These are phyloP conservation scores for Tauraco hartlaubi DNA, from an alignment of 2,797 vertebrate species.

Conservation along the genomic window DNA sequence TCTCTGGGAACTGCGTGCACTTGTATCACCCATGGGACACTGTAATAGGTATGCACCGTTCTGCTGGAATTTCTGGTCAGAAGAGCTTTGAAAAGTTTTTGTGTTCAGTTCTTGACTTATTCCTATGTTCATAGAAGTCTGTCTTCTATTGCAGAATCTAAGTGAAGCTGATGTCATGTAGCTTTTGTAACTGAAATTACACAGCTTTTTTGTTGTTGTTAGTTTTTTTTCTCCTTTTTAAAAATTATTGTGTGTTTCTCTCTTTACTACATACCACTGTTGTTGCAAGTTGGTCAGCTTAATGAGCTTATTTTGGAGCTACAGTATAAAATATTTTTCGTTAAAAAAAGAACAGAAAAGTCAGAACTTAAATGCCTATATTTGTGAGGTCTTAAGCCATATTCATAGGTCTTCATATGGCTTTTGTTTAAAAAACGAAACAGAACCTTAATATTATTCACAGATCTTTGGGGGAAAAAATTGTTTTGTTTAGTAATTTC, in stretches of 20 bases:
- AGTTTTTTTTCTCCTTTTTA: too few relatives aligned
- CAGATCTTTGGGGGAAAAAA: neutral
- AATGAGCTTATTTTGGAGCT: neutral
- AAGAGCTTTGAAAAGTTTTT: neutral
- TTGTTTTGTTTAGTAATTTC: neutral
- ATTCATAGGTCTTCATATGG: neutral
- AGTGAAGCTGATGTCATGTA: neutral
- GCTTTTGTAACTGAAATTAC: neutral
- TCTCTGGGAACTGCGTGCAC: neutral
- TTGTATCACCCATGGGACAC: neutral
- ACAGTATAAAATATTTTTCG: neutral
- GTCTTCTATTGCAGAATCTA: neutral
- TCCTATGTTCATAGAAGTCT: neutral
- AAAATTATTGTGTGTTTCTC: neutral
- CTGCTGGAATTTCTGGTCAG: neutral
- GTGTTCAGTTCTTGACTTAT: neutral
- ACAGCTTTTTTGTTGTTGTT: neutral
- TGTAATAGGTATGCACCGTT: neutral
- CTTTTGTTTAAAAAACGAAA: neutral
- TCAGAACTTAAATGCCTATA: neutral
- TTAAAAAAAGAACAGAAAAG: neutral
- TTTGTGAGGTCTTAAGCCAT: neutral
- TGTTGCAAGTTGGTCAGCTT: neutral
- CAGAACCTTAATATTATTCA: neutral
- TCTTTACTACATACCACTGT: neutral